Percentiles rank a stretch among this genome's conserved stretches.
Conservation (phyloP, 2,113 vertebrate genomes). For the Tachysurus vachellii region DNA sequence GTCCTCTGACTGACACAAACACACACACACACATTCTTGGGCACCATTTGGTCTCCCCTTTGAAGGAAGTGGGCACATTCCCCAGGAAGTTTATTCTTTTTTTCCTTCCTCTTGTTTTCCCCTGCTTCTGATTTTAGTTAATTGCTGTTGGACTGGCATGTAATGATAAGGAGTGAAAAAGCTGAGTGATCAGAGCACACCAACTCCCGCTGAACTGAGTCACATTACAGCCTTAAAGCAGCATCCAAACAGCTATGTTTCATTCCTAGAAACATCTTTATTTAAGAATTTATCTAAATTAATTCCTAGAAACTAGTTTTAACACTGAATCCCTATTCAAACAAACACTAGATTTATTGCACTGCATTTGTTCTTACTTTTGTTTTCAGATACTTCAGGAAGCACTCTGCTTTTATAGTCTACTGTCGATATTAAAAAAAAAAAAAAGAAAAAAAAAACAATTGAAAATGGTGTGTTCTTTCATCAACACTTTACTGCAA, state of each 20-base stretch:
- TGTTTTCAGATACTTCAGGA: background rate
- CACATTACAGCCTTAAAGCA: background rate
- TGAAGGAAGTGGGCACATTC: conserved; percentile 62
- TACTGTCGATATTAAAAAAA: background rate
- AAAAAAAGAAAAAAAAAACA: background rate
- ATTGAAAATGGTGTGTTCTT: background rate
- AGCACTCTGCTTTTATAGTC: background rate
- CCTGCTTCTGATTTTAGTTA: conserved; percentile 62
- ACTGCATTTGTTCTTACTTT: background rate
- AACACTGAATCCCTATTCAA: background rate
- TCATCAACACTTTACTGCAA: background rate
- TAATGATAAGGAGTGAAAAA: conserved; percentile 63
- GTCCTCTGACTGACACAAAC: background rate
- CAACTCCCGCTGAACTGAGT: conserved; percentile 29
- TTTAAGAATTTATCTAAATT: background rate
- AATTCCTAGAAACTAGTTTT: background rate
- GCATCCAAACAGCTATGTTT: background rate
- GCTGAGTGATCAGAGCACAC: conserved; percentile 51
- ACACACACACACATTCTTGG: conserved; percentile 4
- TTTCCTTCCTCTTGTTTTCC: conserved; percentile 65
- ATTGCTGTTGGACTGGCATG: conserved; percentile 65
- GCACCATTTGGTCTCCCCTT: conserved; percentile 47
- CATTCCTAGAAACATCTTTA: background rate
- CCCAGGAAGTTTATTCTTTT: conserved; percentile 71
- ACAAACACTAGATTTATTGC: background rate